Base-by-base conservation (phyloP, 2,113 vertebrate genomes). In the Desmodus rotundus region DNA sequence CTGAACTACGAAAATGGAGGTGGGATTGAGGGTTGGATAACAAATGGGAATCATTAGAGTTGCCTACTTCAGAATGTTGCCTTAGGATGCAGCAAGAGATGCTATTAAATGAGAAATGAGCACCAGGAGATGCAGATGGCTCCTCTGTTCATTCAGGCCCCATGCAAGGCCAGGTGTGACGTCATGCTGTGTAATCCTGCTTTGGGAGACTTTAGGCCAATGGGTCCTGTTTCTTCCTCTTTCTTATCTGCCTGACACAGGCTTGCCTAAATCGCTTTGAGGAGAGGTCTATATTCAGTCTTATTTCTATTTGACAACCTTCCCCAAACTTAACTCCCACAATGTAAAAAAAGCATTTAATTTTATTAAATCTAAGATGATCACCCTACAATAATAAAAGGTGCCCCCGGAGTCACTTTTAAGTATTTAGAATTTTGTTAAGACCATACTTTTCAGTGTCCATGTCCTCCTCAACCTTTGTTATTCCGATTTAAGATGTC, bases 111-210 rank as follows among this genome's bases (percentile, higher is more conserved):
- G n/a, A 73, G 61, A 52, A 36, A 1, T 3, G 9, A 3, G 15
- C 24, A 3, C 47, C n/a, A 9, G 1, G 10, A 31, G 26, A 5
- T 3, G 26, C 24, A 11, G 50, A 5, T 3, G 0, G 19, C 1
- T 8, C 3, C 2, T 20, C 36, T 31, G 16, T 28, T 33, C 20
- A 3, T 3, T 2, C 8, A 0, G 33, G n/a, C 14, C 4, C 22
- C 2, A 1, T 13, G 38, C 0, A 0, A 22, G 7, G 45, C 14
- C 5, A 12, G 4, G 20, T 33, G 38, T 24, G 2, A 5, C 2
- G 52, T 5, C 15, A 10, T 2, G 11, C 22, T 5, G 15, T 2
- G n/a, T 3, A 47, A 20, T 20, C 16, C 54, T 26, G 22, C 68
- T 52, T 15, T 1, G 1, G 16, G 5, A 28, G 87, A 13, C 1